Evolutionary conservation across 1,140 invertebrate genomes (phyloP), one percentile per base, ranked within the genome.

Genomic region (Batillaria attramentaria): DNA sequence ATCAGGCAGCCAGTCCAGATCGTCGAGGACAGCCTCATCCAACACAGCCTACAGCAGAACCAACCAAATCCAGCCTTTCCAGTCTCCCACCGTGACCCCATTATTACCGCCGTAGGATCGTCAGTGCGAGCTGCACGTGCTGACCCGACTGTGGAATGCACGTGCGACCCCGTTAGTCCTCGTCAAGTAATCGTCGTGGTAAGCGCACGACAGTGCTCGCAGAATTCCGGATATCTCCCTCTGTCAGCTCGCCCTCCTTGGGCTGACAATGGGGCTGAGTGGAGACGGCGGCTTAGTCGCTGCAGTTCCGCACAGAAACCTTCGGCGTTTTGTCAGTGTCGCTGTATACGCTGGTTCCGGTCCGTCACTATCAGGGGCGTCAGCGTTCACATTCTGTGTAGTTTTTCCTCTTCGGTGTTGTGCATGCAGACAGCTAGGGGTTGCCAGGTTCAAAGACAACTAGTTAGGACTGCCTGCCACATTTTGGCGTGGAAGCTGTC

Each of bases 101-200:
- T 13, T 13, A 10, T 50, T 24, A 50, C 10, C 10, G 46, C 24
- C 10, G 24, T 50, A 24, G 46, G 24, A 50, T 50, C 46, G 46
- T 50, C 24, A 50, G 46, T 24, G 46, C 46, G 10, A 50, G 46
- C 46, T 66, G 62, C 62, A 66, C 62, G 62, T 35, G 62, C 62
- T 66, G 28, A 4, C 62, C 62, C 39, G 31, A 35, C 62, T 31
- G 10, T 3, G 5, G 33, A n/a, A 33, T 18, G 8, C 62, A 10
- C 62, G 62, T 66, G 31, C 62, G 62, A 13, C 62, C 62, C 62
- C 28, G 62, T 66, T 66, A 66, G 62, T 66, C 62, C 62, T 37
- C 62, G 62, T 66, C 62, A 66, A 37, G 31, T 66, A 66, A 66
- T 66, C 28, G 62, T 6, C 33, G 28, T 24, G 24, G 62, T 24